Conservation (phyloP, 2,888 invertebrate genomes). For the Belgica antarctica region DNA sequence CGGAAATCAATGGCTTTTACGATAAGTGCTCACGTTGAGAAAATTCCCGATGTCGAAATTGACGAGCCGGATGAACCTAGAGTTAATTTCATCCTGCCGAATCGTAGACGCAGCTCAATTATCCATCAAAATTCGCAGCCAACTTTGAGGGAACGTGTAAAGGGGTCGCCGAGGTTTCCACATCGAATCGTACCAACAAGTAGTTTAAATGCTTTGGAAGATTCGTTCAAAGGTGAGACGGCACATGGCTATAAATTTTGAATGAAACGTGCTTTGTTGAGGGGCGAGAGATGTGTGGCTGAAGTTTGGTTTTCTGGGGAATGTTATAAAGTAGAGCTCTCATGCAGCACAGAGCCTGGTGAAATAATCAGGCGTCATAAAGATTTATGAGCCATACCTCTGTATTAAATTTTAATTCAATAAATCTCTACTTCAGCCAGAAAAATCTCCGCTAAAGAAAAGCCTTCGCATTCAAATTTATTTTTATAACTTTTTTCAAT, state of each 20-base stretch:
- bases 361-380: too few species aligned
- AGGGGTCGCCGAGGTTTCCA: conserved; percentile 71
- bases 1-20: conserved; percentile 42
- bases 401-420: too few species aligned
- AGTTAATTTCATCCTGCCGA: conserved; percentile 64
- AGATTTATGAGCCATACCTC: too few species aligned
- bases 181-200: conserved; percentile 69
- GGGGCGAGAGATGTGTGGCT: not conserved
- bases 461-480: not conserved
- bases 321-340: not conserved
- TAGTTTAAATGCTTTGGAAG: conserved; percentile 59
- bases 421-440: too few species aligned
- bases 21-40: conserved; percentile 47
- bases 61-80: conserved; percentile 56
- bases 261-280: not conserved
- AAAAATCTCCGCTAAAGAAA: too few species aligned
- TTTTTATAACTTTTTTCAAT: not conserved
- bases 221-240: not conserved
- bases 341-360: too few species aligned
- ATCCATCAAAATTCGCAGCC: conserved; percentile 57
- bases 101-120: conserved; percentile 56
- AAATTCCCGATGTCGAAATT: conserved; percentile 48
- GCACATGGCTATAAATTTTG: not conserved
- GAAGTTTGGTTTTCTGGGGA: not conserved
- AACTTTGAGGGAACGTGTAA: conserved; percentile 60